A percentile compares a stretch with the other conserved stretches of the same genome.
Conservation (phyloP, 2,888 invertebrate species). For the Malachius bipustulatus region DNA sequence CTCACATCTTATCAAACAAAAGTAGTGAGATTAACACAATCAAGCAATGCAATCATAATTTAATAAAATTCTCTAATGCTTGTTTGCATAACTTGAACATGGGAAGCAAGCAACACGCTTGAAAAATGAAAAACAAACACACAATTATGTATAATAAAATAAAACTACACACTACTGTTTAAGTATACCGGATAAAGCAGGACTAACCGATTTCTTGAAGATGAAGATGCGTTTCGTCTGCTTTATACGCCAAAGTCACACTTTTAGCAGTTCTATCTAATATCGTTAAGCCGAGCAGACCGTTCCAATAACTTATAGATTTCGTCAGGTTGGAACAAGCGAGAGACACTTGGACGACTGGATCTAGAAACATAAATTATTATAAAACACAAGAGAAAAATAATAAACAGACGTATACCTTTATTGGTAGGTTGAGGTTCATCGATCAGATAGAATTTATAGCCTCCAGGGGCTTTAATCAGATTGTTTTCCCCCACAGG, state of each 20-base stretch:
- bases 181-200: too few relatives aligned
- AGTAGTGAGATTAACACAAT: too few relatives aligned
- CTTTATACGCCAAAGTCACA: constrained; percentile 56
- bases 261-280: constrained; percentile 50
- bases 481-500: constrained; percentile 52
- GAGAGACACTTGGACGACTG: constrained; percentile 67
- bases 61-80: too few relatives aligned
- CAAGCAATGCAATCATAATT: too few relatives aligned
- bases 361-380: constrained; percentile 47
- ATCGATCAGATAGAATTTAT: constrained; percentile 70
- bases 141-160: too few relatives aligned
- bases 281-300: constrained; percentile 60
- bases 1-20: too few relatives aligned
- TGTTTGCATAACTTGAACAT: too few relatives aligned
- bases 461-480: constrained; percentile 83
- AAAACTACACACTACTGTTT: too few relatives aligned
- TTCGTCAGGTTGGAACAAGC: constrained; percentile 63
- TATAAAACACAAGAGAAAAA: background rate
- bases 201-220: constrained; percentile 58
- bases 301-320: constrained; percentile 77
- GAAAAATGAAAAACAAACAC: too few relatives aligned
- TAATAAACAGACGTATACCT: constrained; percentile 39
- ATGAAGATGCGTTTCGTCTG: constrained; percentile 65
- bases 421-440: constrained; percentile 52
- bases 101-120: too few relatives aligned